Evolutionary conservation across 2,888 invertebrate species (phyloP).

Genomic region (Deilephila elpenor): DNA sequence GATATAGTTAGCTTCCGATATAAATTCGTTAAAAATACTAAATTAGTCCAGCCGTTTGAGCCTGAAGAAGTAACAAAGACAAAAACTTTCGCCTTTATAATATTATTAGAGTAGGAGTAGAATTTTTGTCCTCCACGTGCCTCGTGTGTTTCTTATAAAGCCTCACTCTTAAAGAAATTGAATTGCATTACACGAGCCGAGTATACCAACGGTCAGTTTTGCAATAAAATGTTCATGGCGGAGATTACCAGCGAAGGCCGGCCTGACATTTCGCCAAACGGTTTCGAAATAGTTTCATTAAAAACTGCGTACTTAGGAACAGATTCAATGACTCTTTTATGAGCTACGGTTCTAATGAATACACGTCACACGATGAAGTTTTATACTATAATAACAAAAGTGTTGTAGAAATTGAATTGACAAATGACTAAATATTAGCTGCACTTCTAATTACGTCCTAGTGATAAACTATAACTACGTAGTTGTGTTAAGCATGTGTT

Average conservation of each 20-base stretch:
- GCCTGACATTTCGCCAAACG: slow-evolving; percentile 30
- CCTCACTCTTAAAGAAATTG: background rate
- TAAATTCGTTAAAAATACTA: no score
- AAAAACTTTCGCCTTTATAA: no score
- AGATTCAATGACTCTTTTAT: background rate
- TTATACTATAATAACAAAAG: no score
- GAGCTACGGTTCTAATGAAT: background rate
- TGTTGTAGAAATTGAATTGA: no score
- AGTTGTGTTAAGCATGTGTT: no score
- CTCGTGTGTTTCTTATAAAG: background rate
- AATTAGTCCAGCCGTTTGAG: no score
- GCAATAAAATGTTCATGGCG: slow-evolving; percentile 18
- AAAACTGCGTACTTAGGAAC: background rate
- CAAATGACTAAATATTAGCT: background rate
- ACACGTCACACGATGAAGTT: background rate
- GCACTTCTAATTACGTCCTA: background rate
- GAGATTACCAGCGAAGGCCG: slow-evolving; percentile 28
- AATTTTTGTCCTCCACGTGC: background rate
- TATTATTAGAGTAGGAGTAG: no score
- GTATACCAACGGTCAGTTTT: slow-evolving; percentile 23
- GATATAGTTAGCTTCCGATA: no score
- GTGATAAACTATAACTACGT: no score
- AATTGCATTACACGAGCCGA: background rate
- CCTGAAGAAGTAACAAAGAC: no score
- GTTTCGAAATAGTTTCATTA: slow-evolving; percentile 24